phyloP scores from a whole-genome alignment of 2,113 vertebrate species.

The Poeciliopsis prolifica region DNA sequence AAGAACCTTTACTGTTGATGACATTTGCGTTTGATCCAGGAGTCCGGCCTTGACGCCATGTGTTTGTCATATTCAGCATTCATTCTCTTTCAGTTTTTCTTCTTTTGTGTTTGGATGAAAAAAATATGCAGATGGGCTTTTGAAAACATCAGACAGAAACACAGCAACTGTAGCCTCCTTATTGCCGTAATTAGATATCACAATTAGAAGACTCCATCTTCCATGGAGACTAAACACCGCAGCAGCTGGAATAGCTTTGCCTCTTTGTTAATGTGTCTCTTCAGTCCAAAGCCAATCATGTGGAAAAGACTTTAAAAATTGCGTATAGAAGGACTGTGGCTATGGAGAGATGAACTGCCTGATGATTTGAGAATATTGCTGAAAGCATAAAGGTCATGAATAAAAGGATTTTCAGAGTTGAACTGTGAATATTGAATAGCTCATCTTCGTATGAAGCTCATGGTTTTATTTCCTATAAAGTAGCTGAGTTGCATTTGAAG shows the following conservation, averaged over 20 bases:
- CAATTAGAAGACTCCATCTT: constrained; percentile 59
- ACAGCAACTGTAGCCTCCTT: constrained; percentile 41
- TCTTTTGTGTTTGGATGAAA: not conserved
- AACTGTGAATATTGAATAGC: not conserved
- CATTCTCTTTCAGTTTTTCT: constrained; percentile 21
- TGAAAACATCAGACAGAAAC: constrained; percentile 48
- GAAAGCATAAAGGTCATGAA: not conserved
- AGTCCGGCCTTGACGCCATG: constrained; percentile 1
- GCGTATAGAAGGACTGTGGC: constrained; percentile 8
- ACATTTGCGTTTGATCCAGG: constrained; percentile 9
- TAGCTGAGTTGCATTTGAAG: not conserved
- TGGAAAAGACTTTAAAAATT: constrained; percentile 16
- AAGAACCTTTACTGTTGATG: not conserved
- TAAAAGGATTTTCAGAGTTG: not conserved
- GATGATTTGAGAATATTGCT: constrained; percentile 1
- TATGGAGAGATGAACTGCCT: constrained; percentile 12
- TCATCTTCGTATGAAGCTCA: not conserved
- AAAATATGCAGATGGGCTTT: constrained; percentile 30
- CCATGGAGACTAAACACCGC: constrained; percentile 27
- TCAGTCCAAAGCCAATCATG: constrained; percentile 25
- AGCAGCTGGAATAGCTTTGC: constrained; percentile 49
- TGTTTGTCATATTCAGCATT: constrained; percentile 11
- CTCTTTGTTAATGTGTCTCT: constrained; percentile 26
- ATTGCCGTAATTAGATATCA: constrained; percentile 66
- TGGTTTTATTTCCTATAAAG: not conserved